Percentiles rank a stretch among this genome's conserved stretches.
phyloP scores from a whole-genome alignment of 1,140 invertebrate species.

The Ylistrum balloti region DNA sequence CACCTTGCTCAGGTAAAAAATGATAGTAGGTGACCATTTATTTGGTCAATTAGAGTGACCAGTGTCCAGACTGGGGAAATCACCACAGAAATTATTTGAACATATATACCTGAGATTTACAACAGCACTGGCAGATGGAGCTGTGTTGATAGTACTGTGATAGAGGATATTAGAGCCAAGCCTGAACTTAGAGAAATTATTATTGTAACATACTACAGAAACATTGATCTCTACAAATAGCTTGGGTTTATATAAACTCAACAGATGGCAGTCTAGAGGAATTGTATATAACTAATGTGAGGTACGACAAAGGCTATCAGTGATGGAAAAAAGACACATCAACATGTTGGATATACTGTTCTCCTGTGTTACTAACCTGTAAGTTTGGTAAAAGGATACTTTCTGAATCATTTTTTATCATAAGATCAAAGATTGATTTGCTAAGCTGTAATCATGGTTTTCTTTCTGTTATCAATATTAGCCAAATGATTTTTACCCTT shows the following conservation, averaged over 20 bases:
- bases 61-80: background rate
- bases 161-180: no score
- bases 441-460: no score
- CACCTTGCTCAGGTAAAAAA: constrained; percentile 25
- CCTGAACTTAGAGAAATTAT: background rate
- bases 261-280: background rate
- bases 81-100: background rate
- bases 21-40: background rate
- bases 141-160: background rate
- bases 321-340: background rate
- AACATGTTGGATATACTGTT: constrained; percentile 9
- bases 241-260: constrained; percentile 5
- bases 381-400: background rate
- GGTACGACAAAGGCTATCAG: background rate
- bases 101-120: background rate
- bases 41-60: constrained; percentile 27
- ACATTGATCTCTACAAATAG: background rate
- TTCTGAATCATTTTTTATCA: no score
- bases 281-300: background rate
- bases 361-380: background rate
- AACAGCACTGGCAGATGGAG: background rate
- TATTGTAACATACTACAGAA: background rate
- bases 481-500: no score
- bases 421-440: no score
- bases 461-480: no score